Percentiles rank a stretch among this genome's conserved stretches.
Evolutionary conservation across 2,113 vertebrate genomes (phyloP).

Genomic region (Plecturocebus donacophilus): DNA sequence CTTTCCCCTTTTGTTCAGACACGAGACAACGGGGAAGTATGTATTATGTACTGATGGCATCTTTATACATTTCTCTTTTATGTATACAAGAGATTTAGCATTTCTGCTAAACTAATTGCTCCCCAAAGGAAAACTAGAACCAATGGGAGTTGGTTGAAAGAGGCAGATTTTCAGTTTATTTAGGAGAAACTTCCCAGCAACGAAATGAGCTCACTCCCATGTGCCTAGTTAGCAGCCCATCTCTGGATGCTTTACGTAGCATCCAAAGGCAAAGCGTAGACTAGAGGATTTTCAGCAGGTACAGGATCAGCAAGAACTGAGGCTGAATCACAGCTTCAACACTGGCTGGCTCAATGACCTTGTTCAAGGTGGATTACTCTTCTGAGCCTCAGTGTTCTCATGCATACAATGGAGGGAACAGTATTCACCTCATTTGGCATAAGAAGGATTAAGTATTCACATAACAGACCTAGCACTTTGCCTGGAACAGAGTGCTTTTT

Average conservation of each 20-base stretch:
- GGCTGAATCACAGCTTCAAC: neutral
- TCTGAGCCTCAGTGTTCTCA: neutral
- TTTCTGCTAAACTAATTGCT: constrained; percentile 9
- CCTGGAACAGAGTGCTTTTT: neutral
- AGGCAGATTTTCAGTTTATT: neutral
- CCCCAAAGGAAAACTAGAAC: neutral
- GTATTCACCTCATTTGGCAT: neutral
- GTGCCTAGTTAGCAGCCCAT: neutral
- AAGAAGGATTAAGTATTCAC: neutral
- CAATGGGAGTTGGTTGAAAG: neutral
- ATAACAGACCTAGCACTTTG: neutral
- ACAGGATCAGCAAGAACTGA: neutral
- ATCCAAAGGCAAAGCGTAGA: neutral
- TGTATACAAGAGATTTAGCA: neutral
- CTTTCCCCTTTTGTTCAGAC: neutral
- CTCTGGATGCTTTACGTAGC: neutral
- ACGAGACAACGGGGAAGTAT: neutral
- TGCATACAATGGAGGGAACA: neutral
- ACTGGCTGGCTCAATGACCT: neutral
- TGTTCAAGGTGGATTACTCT: neutral
- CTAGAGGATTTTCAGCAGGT: neutral
- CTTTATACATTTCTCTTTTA: neutral
- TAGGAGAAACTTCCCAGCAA: neutral
- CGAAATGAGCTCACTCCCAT: neutral
- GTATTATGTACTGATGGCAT: neutral